Evolutionary conservation across 2,113 vertebrate species (phyloP).

Genomic region (human (Homo sapiens)): DNA sequence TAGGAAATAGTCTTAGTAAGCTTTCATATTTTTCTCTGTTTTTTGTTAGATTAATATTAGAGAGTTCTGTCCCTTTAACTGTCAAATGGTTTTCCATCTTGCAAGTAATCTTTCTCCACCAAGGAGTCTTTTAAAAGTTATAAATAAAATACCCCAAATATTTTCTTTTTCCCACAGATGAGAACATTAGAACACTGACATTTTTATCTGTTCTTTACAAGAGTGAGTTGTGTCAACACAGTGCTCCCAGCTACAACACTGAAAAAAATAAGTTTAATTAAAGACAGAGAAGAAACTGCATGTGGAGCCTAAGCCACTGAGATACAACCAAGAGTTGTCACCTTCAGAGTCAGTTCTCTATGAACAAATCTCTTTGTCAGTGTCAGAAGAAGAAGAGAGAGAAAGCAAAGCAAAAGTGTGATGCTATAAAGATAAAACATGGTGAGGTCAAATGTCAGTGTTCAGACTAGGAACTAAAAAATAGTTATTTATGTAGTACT

Average conservation of each 20-base stretch:
- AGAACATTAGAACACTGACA: constrained; percentile 86
- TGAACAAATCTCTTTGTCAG: constrained; percentile 48
- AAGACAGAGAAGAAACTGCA: constrained; percentile 82
- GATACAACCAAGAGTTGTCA: constrained; percentile 56
- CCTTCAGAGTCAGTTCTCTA: constrained; percentile 61
- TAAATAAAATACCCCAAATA: constrained; percentile 85
- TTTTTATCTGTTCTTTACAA: constrained; percentile 87
- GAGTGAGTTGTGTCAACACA: constrained; percentile 86
- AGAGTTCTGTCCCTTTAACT: constrained; percentile 77
- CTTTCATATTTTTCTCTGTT: constrained; percentile 3
- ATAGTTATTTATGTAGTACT: constrained; percentile 42
- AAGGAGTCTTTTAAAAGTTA: constrained; percentile 81
- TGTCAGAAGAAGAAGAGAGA: constrained; percentile 1
- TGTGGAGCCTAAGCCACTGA: constrained; percentile 69
- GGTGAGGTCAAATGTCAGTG: not conserved
- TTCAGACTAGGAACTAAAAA: constrained; percentile 38
- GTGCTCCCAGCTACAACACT: constrained; percentile 85
- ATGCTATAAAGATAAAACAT: constrained; percentile 11
- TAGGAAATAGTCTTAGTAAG: constrained; percentile 19
- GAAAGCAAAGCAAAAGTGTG: constrained; percentile 9
- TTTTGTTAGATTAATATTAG: constrained; percentile 66
- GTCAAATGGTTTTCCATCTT: constrained; percentile 75
- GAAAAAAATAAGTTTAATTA: constrained; percentile 86
- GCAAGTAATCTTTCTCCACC: constrained; percentile 78
- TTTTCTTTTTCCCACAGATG: constrained; percentile 86